Evolutionary conservation across 2,113 vertebrate species (phyloP).

Genomic region (Marmota flaviventris): DNA sequence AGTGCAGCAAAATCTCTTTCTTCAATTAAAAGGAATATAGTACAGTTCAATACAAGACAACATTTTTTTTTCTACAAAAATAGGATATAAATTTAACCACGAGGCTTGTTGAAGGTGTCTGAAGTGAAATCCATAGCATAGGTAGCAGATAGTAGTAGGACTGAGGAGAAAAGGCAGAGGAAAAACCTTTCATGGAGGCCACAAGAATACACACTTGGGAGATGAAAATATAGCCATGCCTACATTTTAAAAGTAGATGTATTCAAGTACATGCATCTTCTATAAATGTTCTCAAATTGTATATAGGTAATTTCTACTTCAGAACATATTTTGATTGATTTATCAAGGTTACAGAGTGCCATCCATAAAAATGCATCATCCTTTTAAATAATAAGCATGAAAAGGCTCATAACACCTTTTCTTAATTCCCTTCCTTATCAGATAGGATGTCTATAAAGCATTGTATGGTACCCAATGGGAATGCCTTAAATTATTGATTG

Average conservation of each 20-base stretch:
- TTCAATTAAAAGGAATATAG: neutral
- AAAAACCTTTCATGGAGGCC: neutral
- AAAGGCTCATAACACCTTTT: neutral
- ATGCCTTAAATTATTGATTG: constrained; percentile 42
- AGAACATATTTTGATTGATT: constrained; percentile 18
- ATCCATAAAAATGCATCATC: constrained; percentile 29
- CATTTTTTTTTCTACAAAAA: neutral
- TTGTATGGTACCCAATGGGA: neutral
- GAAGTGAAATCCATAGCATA: neutral
- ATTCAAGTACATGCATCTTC: neutral
- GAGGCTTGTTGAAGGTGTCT: neutral
- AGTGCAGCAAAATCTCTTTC: neutral
- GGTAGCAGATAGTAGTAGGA: neutral
- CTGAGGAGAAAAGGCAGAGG: neutral
- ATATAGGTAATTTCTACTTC: neutral
- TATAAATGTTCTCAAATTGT: neutral
- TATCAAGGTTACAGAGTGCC: neutral
- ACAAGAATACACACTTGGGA: neutral
- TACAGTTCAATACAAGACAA: neutral
- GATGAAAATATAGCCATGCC: neutral
- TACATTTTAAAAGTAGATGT: neutral
- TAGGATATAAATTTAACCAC: neutral
- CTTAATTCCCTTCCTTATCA: neutral
- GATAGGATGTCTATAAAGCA: neutral
- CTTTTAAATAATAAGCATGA: constrained; percentile 5